These are phyloP conservation scores for Chalcis sispes DNA, from an alignment of 2,888 invertebrate genomes.

Conservation along the genomic window DNA sequence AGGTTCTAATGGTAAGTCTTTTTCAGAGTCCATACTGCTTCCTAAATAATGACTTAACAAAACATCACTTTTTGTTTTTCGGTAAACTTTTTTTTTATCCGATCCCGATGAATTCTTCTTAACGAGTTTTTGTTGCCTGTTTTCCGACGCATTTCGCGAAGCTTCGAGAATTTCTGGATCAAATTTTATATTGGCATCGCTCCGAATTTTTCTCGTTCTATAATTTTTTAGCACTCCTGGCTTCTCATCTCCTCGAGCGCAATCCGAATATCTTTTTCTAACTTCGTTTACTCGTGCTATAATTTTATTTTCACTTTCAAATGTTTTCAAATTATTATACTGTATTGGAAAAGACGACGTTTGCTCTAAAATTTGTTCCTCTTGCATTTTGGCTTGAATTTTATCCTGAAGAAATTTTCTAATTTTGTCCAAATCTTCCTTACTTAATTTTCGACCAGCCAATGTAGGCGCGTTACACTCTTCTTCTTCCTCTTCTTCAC, in stretches of 20 bases:
- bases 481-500: slow-evolving; percentile 5
- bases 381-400: slow-evolving; percentile 65
- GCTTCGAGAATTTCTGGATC: slow-evolving; percentile 17
- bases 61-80: slow-evolving; percentile 69
- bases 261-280: slow-evolving; percentile 64
- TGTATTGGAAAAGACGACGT: slow-evolving; percentile 17
- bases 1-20: slow-evolving; percentile 38
- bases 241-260: slow-evolving; percentile 19
- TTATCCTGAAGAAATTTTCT: slow-evolving; percentile 64
- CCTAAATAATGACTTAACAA: slow-evolving; percentile 59
- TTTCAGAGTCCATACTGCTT: slow-evolving; percentile 61
- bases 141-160: slow-evolving; percentile 5
- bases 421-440: slow-evolving; percentile 64
- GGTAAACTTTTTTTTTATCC: slow-evolving; percentile 66
- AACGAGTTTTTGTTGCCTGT: slow-evolving; percentile 56
- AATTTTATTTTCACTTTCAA: background rate
- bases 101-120: slow-evolving; percentile 59
- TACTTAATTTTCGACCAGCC: slow-evolving; percentile 39
- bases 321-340: background rate
- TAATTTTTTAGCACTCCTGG: slow-evolving; percentile 59
- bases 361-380: slow-evolving; percentile 56
- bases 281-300: slow-evolving; percentile 48
- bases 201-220: slow-evolving; percentile 66
- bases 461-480: background rate
- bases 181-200: slow-evolving; percentile 64